Evolutionary conservation across 2,797 vertebrate species (phyloP).

Genomic region (Pseudochirops cupreus): DNA sequence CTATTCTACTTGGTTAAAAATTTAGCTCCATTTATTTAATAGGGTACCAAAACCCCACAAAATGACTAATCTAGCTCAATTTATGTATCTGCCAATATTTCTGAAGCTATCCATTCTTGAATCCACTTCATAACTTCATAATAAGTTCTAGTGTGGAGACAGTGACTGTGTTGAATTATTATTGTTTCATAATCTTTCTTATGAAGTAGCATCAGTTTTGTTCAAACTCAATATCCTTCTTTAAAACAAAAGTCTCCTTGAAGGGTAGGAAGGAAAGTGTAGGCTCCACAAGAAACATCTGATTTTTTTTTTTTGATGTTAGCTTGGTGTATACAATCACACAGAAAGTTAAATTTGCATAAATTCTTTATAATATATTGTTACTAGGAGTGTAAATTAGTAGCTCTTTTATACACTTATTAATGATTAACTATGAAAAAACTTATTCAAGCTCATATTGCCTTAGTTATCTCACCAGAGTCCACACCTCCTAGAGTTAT

Average conservation of each 20-base stretch:
- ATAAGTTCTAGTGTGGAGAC: constrained; percentile 27
- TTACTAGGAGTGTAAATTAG: not conserved
- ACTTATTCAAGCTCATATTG: not conserved
- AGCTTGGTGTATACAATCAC: not conserved
- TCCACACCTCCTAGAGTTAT: constrained; percentile 22
- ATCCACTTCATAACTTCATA: constrained; percentile 37
- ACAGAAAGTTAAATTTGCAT: not conserved
- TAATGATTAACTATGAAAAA: not conserved
- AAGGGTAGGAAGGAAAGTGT: not conserved
- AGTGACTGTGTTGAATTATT: constrained; percentile 18
- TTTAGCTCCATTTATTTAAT: not conserved
- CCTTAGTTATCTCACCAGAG: constrained; percentile 26
- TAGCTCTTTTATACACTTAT: not conserved
- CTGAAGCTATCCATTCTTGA: constrained; percentile 14
- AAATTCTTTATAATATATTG: not conserved
- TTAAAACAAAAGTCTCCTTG: constrained; percentile 11
- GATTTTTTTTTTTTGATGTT: not conserved
- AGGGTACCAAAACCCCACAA: not conserved
- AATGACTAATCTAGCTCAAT: not conserved
- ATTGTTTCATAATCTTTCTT: constrained; percentile 21
- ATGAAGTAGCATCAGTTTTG: not conserved
- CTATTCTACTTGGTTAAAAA: not conserved
- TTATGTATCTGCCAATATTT: not conserved
- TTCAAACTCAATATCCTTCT: not conserved
- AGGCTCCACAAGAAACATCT: not conserved